Evolutionary conservation across 2,113 vertebrate genomes (phyloP), one percentile per base, ranked within the genome.

Genomic region (Thamnaconus septentrionalis): DNA sequence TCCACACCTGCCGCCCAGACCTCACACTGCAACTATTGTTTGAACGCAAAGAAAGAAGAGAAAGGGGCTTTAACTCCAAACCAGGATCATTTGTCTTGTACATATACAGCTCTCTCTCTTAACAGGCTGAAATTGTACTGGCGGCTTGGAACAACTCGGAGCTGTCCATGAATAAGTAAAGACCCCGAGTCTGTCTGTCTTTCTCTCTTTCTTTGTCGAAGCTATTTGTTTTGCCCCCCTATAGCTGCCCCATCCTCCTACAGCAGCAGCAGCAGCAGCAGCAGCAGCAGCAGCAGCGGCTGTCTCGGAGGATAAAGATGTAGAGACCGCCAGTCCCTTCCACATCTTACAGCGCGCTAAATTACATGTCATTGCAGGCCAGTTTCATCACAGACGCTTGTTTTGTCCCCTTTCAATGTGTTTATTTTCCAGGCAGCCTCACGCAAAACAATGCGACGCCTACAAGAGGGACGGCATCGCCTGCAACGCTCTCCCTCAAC

Each of bases 351-450:
- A 48, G 39, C 5, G 31, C 55, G 66, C 66, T 74, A 69, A 74
- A 82, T 82, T 74, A 63, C 59, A 10, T 66, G 71, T 84, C 79
- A 57, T 88, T 85, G 81, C 81, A 76, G 66, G 64, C 56, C 69
- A 66, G 39, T 88, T 87, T 85, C 85, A 84, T 87, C 87, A 85
- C 70, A 71, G 64, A 53, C 59, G 56, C 58, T 79, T 66, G 66
- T 74, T 84, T 79, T 63, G 64, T 76, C 72, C 60, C 39, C 40
- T 62, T 80, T 69, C 73, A 53, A 73, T 74, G 78, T 87, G 78
- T 84, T 85, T 84, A 76, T 75, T 82, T 80, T 64, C 59, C 55
- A 39, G 18, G 53, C 12, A 48, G 52, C 7, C 18, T 49, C 48
- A 47, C 31, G 46, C 50, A 61, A 74, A 67, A 69, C 67, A 71